phyloP scores from a whole-genome alignment of 2,113 vertebrate genomes.

The Loxodonta africana region DNA sequence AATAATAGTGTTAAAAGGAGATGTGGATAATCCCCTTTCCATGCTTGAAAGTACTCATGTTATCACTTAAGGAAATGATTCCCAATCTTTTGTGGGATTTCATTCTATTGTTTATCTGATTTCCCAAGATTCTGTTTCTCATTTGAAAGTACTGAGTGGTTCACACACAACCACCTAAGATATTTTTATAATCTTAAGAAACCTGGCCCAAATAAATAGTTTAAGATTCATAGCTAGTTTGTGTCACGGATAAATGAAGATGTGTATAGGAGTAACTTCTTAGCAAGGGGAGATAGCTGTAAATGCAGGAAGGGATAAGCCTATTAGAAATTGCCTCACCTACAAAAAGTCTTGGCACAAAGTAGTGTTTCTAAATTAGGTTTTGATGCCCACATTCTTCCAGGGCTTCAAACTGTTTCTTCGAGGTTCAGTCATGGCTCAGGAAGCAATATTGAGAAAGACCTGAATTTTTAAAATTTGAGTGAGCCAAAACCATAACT shows the following conservation, averaged over 20 bases:
- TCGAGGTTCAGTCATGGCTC: too few relatives aligned
- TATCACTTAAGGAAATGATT: background rate
- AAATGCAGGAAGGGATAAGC: background rate
- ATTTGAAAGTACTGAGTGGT: slow-evolving; percentile 25
- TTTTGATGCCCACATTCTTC: background rate
- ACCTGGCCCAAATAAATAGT: background rate
- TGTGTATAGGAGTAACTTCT: background rate
- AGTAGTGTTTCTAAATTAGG: background rate
- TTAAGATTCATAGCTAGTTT: background rate
- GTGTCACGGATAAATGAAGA: background rate
- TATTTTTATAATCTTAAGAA: slow-evolving; percentile 42
- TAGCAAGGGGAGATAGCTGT: background rate
- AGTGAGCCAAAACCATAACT: too few relatives aligned
- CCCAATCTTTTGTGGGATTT: background rate
- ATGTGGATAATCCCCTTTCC: background rate
- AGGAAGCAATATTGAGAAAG: too few relatives aligned
- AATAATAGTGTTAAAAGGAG: background rate
- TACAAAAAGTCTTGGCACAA: background rate
- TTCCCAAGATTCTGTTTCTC: background rate
- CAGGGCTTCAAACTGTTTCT: too few relatives aligned
- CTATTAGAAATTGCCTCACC: background rate
- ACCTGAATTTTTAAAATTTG: too few relatives aligned
- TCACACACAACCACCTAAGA: background rate
- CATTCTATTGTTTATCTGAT: background rate
- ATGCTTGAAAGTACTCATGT: background rate